phyloP scores from a whole-genome alignment of 2,113 vertebrate species.

The Girardinichthys multiradiatus region DNA sequence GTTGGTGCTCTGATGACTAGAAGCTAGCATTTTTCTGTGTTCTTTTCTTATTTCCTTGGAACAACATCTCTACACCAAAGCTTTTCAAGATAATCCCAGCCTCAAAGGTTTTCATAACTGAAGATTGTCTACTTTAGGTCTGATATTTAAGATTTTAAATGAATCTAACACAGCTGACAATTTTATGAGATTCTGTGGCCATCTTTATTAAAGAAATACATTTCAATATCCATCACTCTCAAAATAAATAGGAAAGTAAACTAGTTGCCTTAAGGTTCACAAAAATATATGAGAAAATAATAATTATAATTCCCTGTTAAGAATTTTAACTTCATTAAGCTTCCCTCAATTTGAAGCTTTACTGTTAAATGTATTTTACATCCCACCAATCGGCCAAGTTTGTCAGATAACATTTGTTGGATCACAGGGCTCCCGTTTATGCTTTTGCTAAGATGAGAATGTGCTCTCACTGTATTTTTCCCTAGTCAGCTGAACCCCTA shows the following conservation, averaged over 20 bases:
- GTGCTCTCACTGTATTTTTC: constrained; percentile 57
- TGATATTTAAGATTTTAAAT: not conserved
- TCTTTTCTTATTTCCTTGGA: constrained; percentile 12
- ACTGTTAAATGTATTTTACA: too few relatives aligned
- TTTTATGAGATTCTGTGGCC: not conserved
- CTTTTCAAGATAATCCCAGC: not conserved
- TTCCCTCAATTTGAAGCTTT: too few relatives aligned
- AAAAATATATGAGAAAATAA: not conserved
- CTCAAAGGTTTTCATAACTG: constrained; percentile 3
- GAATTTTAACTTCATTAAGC: constrained; percentile 5
- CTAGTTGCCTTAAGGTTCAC: not conserved
- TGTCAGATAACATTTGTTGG: constrained; percentile 27
- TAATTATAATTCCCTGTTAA: not conserved
- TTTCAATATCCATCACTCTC: not conserved
- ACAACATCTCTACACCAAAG: constrained; percentile 3
- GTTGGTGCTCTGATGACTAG: constrained; percentile 28
- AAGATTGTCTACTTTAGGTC: not conserved
- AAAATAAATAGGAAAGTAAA: not conserved
- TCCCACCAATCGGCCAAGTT: not conserved
- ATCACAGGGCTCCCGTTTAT: constrained; percentile 21
- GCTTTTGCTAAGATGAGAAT: constrained; percentile 37
- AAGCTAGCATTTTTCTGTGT: constrained; percentile 31
- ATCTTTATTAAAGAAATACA: constrained; percentile 1
- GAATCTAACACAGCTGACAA: not conserved
- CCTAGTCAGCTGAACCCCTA: constrained; percentile 46